phyloP scores from a whole-genome alignment of 37 sponge, comb jelly and placozoan species.

The Diacarnus erythraeanus region DNA sequence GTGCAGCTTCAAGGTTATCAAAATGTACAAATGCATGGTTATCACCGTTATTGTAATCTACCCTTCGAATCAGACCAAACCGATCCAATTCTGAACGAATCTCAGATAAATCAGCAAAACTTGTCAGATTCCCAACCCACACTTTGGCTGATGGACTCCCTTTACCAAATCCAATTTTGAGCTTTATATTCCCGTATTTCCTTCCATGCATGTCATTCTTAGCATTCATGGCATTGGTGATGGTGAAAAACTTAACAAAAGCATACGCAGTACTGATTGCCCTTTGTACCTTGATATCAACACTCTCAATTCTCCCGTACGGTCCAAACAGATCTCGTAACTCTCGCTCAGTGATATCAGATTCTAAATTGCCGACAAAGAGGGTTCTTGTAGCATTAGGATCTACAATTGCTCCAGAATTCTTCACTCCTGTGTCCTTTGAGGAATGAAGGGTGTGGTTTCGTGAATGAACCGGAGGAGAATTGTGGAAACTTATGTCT shows the following conservation, averaged over 20 bases:
- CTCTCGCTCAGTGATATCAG: conserved; percentile 78
- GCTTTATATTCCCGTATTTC: conserved; percentile 64
- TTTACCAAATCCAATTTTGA: conserved; percentile 90
- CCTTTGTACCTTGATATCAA: conserved; percentile 83
- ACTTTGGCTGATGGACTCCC: conserved; percentile 78
- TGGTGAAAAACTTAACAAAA: conserved; percentile 87
- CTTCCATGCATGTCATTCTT: conserved; percentile 91
- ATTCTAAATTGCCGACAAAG: conserved; percentile 92
- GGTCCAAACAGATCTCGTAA: conserved; percentile 81
- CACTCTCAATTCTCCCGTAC: conserved; percentile 83
- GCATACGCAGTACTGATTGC: conserved; percentile 74
- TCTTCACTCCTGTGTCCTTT: neutral
- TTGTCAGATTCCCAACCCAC: conserved; percentile 74
- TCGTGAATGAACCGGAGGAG: neutral
- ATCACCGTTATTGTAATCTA: conserved; percentile 77
- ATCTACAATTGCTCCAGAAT: conserved; percentile 46
- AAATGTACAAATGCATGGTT: conserved; percentile 78
- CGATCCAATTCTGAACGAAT: conserved; percentile 83
- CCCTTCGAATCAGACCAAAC: conserved; percentile 82
- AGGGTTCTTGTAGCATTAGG: conserved; percentile 90
- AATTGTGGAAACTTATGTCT: conserved; percentile 30
- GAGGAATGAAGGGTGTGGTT: conserved; percentile 3
- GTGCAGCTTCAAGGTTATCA: conserved; percentile 75
- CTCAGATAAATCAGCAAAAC: conserved; percentile 60
- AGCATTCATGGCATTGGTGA: conserved; percentile 87